A percentile compares a stretch with the other conserved stretches of the same genome.
Evolutionary conservation across 2,888 invertebrate species (phyloP).

Genomic region (Poecilus cupreus): DNA sequence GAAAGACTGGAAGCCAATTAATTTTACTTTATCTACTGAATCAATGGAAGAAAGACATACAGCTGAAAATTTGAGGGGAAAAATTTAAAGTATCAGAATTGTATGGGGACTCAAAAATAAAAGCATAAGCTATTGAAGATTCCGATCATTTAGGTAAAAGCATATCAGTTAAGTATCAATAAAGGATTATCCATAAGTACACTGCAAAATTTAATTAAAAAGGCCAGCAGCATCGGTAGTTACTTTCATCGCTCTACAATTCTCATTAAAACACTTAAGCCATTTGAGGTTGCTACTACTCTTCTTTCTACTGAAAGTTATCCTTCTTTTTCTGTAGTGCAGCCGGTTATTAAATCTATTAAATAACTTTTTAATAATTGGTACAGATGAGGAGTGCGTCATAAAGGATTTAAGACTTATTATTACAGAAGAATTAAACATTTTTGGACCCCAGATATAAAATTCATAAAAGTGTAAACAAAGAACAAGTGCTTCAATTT

Average conservation of each 20-base stretch:
- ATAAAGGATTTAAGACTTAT: background rate
- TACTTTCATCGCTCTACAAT: slow-evolving; percentile 57
- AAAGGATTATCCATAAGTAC: slow-evolving; percentile 49
- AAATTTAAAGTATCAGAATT: background rate
- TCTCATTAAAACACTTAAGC: background rate
- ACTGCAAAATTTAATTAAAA: slow-evolving; percentile 2
- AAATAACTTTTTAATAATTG: slow-evolving; percentile 20
- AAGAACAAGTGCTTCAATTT: background rate
- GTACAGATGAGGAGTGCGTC: slow-evolving; percentile 4
- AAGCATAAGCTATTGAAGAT: slow-evolving; percentile 5
- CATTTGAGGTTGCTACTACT: slow-evolving; percentile 36
- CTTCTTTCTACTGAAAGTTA: slow-evolving; percentile 20
- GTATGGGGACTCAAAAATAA: slow-evolving; percentile 45
- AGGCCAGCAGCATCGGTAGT: slow-evolving; percentile 47
- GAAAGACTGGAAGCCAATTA: slow-evolving; percentile 22
- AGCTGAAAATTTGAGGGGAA: slow-evolving; percentile 17
- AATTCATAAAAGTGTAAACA: background rate
- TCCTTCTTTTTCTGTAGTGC: slow-evolving; percentile 33
- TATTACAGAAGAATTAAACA: background rate
- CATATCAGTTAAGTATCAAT: slow-evolving; percentile 57
- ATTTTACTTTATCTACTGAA: slow-evolving; percentile 41
- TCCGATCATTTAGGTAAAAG: slow-evolving; percentile 12
- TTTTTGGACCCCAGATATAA: slow-evolving; percentile 2
- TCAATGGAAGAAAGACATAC: slow-evolving; percentile 42
- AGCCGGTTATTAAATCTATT: background rate